Evolutionary conservation across 64 coral and sea anemone species (phyloP).

Genomic region (Montipora capricornis): DNA sequence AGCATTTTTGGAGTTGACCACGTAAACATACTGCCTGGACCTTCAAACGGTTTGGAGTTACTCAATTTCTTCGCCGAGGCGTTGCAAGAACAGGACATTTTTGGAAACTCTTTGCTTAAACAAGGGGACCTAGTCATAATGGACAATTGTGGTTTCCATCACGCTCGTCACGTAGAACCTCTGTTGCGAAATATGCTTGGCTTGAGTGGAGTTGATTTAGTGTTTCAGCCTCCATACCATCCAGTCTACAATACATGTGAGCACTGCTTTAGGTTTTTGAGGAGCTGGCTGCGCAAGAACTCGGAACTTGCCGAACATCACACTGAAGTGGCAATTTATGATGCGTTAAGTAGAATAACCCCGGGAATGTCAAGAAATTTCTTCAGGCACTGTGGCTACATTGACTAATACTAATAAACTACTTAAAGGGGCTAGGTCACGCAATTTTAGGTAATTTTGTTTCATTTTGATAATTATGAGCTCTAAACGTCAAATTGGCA

Average conservation of each 20-base stretch:
- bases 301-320: not conserved
- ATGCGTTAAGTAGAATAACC: too few relatives aligned
- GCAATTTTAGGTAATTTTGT: too few relatives aligned
- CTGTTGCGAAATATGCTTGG: constrained; percentile 35
- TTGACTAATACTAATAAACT: too few relatives aligned
- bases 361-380: too few relatives aligned
- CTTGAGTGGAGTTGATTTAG: not conserved
- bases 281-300: not conserved
- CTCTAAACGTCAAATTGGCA: too few relatives aligned
- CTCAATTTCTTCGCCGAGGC: constrained; percentile 65
- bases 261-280: not conserved
- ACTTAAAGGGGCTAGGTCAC: too few relatives aligned
- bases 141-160: constrained; percentile 68
- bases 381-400: too few relatives aligned
- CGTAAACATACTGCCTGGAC: constrained; percentile 15
- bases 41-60: constrained; percentile 67
- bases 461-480: too few relatives aligned
- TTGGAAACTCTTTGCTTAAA: constrained; percentile 35
- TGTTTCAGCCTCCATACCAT: not conserved
- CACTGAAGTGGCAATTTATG: not conserved
- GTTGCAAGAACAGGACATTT: not conserved
- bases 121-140: constrained; percentile 22
- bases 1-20: constrained; percentile 4
- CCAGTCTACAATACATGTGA: not conserved
- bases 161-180: constrained; percentile 40